phyloP scores from a whole-genome alignment of 2,797 vertebrate genomes.

The Coendou prehensilis region DNA sequence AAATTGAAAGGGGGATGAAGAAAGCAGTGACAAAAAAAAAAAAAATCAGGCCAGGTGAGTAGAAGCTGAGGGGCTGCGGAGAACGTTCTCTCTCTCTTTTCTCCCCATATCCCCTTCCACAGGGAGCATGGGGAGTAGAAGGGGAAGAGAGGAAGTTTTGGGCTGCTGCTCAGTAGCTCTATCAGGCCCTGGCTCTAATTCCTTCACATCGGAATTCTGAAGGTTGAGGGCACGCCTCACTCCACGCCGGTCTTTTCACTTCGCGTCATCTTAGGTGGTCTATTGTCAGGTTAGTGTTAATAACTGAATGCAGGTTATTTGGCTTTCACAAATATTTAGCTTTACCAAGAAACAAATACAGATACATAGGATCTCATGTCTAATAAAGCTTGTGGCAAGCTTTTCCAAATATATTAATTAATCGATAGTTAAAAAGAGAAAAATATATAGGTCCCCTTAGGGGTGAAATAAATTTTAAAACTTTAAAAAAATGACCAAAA shows the following conservation, averaged over 20 bases:
- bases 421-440: not conserved
- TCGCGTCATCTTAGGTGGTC: not conserved
- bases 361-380: not conserved
- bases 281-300: not conserved
- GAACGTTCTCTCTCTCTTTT: not conserved
- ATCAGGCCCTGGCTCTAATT: not conserved
- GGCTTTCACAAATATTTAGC: constrained; percentile 10
- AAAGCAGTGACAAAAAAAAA: not conserved
- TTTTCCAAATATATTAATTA: not conserved
- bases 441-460: not conserved
- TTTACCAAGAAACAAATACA: constrained; percentile 50
- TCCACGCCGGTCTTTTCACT: not conserved
- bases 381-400: not conserved
- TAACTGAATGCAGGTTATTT: constrained; percentile 8
- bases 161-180: not conserved
- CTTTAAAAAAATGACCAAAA: constrained; percentile 27
- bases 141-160: not conserved
- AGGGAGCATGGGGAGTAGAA: not conserved
- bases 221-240: not conserved
- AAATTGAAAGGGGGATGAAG: not conserved
- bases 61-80: not conserved
- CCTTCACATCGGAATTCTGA: not conserved
- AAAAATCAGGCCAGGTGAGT: not conserved
- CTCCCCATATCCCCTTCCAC: not conserved
- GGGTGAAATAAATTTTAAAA: not conserved